Evolutionary conservation across 2,888 invertebrate species (phyloP), one percentile per base, ranked within the genome.

Genomic region (Hypsopygia costalis): DNA sequence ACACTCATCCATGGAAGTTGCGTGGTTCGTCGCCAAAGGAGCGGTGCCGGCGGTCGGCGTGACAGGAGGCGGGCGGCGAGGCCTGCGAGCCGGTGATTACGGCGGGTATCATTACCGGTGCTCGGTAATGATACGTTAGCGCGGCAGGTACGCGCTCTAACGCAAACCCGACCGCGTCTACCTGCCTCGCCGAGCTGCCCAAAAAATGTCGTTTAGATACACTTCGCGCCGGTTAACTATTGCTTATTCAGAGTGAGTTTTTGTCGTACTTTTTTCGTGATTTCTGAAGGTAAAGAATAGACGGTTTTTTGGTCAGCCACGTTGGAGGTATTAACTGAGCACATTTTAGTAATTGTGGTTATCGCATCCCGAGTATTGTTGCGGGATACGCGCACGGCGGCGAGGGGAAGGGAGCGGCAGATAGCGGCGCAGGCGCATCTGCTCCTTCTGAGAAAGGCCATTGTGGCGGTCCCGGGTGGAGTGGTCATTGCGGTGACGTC

Each of bases 1-100:
- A 93, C 92, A 93, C 93, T 93, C 92, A 93, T 93, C 93, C 92
- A 93, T 90, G 91, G 92, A 91, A 89, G 82, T 88, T 87, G 89
- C 85, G 82, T 78, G 83, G 81, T 77, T 83, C 90, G 70, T 68
- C 88, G 65, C 44, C 43, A 48, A 43, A 34, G 46, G 42, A 47
- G 60, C 57, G 53, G 80, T 59, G 83, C 49, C 52, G 38, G 32
- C 22, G 16, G 31, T 21, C 36, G 46, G 46, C 52, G 4, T 16
- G 16, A 3, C 16, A 16, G 49, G 55, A 49, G 41, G 49, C 50
- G 43, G 50, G 53, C 46, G 58, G 52, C 57, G 59, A 59, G 51
- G 65, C 51, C 55, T 59, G 61, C 62, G 66, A 62, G 69, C 60
- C 64, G 69, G 70, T 65, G 70, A 69, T 73, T 73, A 72, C 62